Conservation (phyloP, 2,888 invertebrate species). For the Branchellion lobata region DNA sequence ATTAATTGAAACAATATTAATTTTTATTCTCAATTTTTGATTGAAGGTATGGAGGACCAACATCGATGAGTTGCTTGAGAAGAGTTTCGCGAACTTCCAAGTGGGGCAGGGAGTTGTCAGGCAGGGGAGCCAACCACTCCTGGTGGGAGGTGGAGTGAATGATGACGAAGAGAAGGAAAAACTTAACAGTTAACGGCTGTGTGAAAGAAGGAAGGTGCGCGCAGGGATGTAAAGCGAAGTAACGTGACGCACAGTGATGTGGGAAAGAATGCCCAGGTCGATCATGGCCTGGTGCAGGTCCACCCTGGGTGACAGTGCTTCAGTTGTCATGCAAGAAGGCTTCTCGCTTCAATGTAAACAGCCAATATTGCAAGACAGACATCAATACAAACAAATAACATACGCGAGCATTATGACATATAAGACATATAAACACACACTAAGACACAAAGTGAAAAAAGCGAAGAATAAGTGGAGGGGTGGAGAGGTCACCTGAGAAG, state of each 20-base stretch:
- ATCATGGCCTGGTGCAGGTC: slow-evolving; percentile 92
- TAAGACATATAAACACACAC: too few species aligned
- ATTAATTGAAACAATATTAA: background rate
- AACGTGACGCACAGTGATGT: slow-evolving; percentile 61
- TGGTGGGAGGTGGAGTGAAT: slow-evolving; percentile 66
- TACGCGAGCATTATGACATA: too few species aligned
- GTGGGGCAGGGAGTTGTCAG: slow-evolving; percentile 92
- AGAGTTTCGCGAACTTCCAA: slow-evolving; percentile 86
- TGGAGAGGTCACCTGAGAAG: slow-evolving; percentile 85
- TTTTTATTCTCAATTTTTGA: too few species aligned
- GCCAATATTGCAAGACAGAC: too few species aligned
- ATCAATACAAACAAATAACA: too few species aligned
- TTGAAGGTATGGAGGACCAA: slow-evolving; percentile 55
- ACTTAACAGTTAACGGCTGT: background rate
- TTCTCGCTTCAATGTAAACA: background rate
- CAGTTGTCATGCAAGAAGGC: background rate
- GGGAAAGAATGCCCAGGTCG: slow-evolving; percentile 76
- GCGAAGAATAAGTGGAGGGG: too few species aligned
- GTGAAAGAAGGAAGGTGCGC: background rate
- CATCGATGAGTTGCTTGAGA: slow-evolving; percentile 66
- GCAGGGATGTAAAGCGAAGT: background rate
- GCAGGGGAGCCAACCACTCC: slow-evolving; percentile 97
- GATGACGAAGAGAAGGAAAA: background rate
- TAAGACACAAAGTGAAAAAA: too few species aligned
- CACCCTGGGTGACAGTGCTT: slow-evolving; percentile 56